Evolutionary conservation across 2,113 vertebrate species (phyloP), one percentile per base, ranked within the genome.

Genomic region (Vulpes lagopus): DNA sequence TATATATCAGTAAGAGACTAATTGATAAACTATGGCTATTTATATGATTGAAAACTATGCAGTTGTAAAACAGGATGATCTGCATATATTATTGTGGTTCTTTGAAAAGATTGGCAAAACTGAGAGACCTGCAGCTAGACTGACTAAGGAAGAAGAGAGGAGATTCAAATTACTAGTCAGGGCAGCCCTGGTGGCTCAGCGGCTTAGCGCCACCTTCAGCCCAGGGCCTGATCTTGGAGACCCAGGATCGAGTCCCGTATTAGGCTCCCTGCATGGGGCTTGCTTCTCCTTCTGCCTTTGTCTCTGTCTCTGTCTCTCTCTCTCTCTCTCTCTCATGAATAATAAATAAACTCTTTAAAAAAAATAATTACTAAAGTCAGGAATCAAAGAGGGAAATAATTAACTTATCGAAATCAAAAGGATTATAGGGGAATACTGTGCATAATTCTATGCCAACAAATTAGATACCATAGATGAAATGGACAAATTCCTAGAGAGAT

Each of bases 41-140:
- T 76, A n/a, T 76, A 59, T n/a, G 27, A 55, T 87, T 20, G 76
- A 82, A 16, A 59, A 83, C 53, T 84, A n/a, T 84, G 53, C 20
- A 79, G 60, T 60, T 93, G 22, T 93, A 65, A 82, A 89, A 69
- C 32, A 60, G 23, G 30, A 74, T 62, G 64, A 35, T 64, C 15
- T 88, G 20, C 57, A 7, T 35, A 38, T 88, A 60, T 78, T 79
- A n/a, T 30, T 38, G 11, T 95, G 62, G 49, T 17, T 83, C 19
- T 88, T 89, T 59, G 12, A 74, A 95, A 92, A 95, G n/a, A 71
- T 86, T 4, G 32, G 32, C n/a, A 74, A 88, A 81, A 80, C 25
- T 60, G 30, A 81, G 30, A 82, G 53, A 35, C 22, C 32, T 62
- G 35, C 60, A 30, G 62, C 53, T 82, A 27, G 49, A 67, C 35